Evolutionary conservation across 2,113 vertebrate genomes (phyloP), one percentile per base, ranked within the genome.

Genomic region (Festucalex cinctus): DNA sequence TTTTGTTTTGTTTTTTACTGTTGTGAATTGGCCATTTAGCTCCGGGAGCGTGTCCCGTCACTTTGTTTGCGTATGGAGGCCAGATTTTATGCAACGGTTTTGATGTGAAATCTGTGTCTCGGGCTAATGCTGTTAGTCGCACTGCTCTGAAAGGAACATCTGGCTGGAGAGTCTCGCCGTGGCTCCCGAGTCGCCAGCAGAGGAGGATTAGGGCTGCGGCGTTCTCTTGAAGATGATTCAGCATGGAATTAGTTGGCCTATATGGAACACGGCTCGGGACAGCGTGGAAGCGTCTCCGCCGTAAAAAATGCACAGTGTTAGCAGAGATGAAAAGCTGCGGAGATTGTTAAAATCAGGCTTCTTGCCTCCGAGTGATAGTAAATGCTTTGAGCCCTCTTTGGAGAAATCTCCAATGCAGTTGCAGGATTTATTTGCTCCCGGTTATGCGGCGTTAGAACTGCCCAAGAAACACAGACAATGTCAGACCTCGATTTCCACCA

Each of bases 141-240:
- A 58, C 74, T 44, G 74, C 74, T 77, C 75, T 87, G 81, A 89
- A 85, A 84, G 75, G 79, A 86, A 85, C 85, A 86, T 89, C 83
- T 86, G 84, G 77, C 81, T 76, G 68, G 63, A 80, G 73, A 78
- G 75, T 39, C 71, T 80, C 71, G 57, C 76, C 80, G 81, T 76
- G 69, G 80, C 78, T 81, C 78, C 75, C 65, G 73, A 82, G 80
- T 82, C 80, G 82, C 72, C 63, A 69, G 74, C 80, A 46, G 79
- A 75, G 82, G 64, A 53, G 81, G 86, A 86, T 88, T 86, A 86
- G 67, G 43, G 78, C 72, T 17, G 69, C 82, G 57, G 77, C 83
- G 80, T 85, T 88, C 83, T 74, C 74, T 81, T 78, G 69, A 79
- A 79, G 82, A 82, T 83, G 78, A 83, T 89, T 84, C 81, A 84